Evolutionary conservation across 2,888 invertebrate genomes (phyloP).

Genomic region (Drosophila parthenogenetica): DNA sequence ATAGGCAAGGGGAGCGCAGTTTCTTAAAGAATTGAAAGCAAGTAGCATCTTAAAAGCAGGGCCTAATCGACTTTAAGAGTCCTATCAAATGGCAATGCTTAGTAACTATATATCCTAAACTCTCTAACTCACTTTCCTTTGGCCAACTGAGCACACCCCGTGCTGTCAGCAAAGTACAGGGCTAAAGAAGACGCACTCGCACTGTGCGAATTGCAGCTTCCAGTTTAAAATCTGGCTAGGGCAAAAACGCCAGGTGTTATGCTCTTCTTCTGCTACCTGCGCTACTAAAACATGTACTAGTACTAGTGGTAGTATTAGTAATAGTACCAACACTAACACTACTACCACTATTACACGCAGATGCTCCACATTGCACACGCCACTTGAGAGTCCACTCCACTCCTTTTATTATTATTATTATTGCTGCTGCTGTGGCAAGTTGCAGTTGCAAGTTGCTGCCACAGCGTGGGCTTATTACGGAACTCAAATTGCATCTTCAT

Average conservation of each 20-base stretch:
- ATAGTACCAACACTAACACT: neutral
- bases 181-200: conserved; percentile 17
- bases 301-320: neutral
- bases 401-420: conserved; percentile 28
- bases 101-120: too few species aligned
- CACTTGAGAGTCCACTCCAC: conserved; percentile 61
- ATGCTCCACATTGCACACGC: conserved; percentile 59
- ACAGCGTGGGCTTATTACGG: conserved; percentile 73
- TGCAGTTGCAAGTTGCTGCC: conserved; percentile 33
- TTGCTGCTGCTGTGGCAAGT: conserved; percentile 22
- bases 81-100: too few species aligned
- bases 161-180: neutral
- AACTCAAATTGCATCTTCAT: conserved; percentile 64
- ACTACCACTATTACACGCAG: conserved; percentile 7
- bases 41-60: neutral
- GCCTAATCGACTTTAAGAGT: neutral
- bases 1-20: conserved; percentile 11
- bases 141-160: neutral
- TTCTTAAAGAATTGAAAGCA: conserved; percentile 40
- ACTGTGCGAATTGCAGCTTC: conserved; percentile 61
- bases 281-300: too few species aligned
- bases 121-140: too few species aligned
- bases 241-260: conserved; percentile 65
- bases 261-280: conserved; percentile 11
- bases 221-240: conserved; percentile 58